Base-by-base conservation (phyloP, 1,140 invertebrate species). In the Apis cerana region DNA sequence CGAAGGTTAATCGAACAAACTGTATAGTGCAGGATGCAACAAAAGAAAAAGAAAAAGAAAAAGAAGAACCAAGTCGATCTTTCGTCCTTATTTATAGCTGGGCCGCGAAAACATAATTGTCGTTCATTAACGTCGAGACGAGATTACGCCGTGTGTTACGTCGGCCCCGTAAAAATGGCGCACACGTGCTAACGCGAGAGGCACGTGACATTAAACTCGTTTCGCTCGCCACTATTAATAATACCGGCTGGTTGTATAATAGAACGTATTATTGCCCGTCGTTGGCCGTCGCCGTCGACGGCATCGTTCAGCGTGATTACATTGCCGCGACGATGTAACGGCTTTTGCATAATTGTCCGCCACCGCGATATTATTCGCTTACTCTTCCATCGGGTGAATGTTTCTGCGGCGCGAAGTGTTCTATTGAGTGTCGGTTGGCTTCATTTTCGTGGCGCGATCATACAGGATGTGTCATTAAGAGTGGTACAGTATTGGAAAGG, bases 151-250 rank as follows among this genome's bases (percentile, higher is more conserved):
- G 52, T 52, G 27, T 56, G 61, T 77, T 68, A 68, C 54, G 67
- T 65, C n/a, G 80, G 11, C 33, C 58, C 67, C 17, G 58, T 78
- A 82, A 82, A 82, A 82, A 78, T 59, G 56, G 48, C n/a, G 48
- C 48, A 17, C 80, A 82, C 80, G 80, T 82, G 80, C 75, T 82
- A 70, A 69, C 54, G 48, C 74, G 58, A 70, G 72, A 27, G 50
- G 64, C 80, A 78, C 80, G 75, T 82, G 80, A 82, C 80, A 64
- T 82, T 82, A 82, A 82, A 82, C 80, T 78, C 80, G 80, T 82
- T 78, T 82, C 75, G 80, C 75, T 77, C 67, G 64, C 11, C 19
- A 78, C 80, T 77, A 82, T 82, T 82, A 82, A 82, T 82, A 82
- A 78, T 62, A 62, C 75, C 74, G 15, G 15, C 12, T 48, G 67